Base-by-base conservation (phyloP, 2,888 invertebrate genomes). In the Chaetogeoica ovagalla region DNA sequence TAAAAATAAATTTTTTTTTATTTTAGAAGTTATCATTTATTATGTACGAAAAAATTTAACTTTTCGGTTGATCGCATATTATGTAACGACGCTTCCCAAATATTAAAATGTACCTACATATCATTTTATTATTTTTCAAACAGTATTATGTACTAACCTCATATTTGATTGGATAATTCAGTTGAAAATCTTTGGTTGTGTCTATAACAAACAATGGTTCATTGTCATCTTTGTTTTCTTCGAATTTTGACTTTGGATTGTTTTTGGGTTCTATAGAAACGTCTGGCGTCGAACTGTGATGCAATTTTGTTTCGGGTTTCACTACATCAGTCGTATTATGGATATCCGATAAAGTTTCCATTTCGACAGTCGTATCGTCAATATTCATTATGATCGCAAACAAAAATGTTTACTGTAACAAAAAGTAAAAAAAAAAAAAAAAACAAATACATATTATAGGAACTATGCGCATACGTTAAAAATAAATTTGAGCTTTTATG, bases 151-250 rank as follows among this genome's bases (percentile, higher is more conserved):
- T 62, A 62, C 11, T 74, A 55, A 74, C 75, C 19, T 68, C 48
- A 0, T 5, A 76, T 59, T 48, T 15, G 30, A 66, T 66, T 2
- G 65, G 21, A 15, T 39, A 37, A 15, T n/a, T 37, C n/a, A 74
- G 52, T 13, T 6, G 55, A 57, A 68, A 68, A 15, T 59, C 59
- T 3, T 59, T 9, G n/a, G 75, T 76, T 76, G 0, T 76, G 19
- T 76, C 75, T n/a, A 30, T 6, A 59, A 76, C 59, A 68, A 68
- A 76, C 17, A 68, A 48, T n/a, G 75, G 75, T 59, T 75, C 75
- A 3, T 4, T 15, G 48, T 48, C 39, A 11, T 65, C 39, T 7
- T 37, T 9, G 19, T 11, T 13, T 43, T 23, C 13, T 48, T 55
- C 19, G 7, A 19, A 19, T 55, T 55, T 8, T 55, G 21, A 30